Conservation (phyloP, 2,797 vertebrate genomes). For the Xerus rutilus region DNA sequence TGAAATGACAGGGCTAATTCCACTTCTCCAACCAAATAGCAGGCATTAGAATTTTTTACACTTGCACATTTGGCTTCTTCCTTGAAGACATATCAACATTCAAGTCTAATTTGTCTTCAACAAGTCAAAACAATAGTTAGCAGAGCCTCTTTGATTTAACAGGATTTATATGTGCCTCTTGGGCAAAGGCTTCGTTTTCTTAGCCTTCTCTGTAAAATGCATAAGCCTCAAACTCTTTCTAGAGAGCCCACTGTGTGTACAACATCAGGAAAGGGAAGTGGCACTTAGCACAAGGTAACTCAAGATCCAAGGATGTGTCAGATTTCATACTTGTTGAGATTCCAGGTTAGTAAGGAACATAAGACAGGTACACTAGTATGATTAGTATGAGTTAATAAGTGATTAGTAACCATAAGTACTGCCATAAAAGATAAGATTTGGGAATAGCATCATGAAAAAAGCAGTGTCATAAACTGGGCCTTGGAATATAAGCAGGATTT, state of each 20-base stretch:
- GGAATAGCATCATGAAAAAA: background rate
- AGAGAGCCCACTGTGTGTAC: background rate
- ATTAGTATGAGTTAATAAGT: background rate
- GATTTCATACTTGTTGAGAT: background rate
- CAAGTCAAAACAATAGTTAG: constrained; percentile 78
- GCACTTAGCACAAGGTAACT: background rate
- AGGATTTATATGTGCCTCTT: constrained; percentile 35
- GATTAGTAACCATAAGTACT: background rate
- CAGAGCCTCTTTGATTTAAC: constrained; percentile 36
- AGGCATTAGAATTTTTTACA: constrained; percentile 49
- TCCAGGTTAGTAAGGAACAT: background rate
- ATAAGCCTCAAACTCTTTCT: background rate
- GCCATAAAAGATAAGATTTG: background rate
- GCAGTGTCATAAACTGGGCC: background rate
- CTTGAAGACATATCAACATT: constrained; percentile 61
- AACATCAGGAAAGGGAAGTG: background rate
- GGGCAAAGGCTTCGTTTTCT: constrained; percentile 27
- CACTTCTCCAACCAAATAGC: constrained; percentile 54
- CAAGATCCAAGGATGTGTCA: background rate
- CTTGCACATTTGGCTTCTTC: constrained; percentile 56
- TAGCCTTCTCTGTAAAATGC: constrained; percentile 10
- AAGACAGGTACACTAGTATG: background rate
- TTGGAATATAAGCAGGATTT: background rate
- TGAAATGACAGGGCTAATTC: constrained; percentile 74
- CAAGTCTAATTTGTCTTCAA: constrained; percentile 60